Base-by-base conservation (phyloP, 2,888 invertebrate genomes). In the Hypomecis atomaria region DNA sequence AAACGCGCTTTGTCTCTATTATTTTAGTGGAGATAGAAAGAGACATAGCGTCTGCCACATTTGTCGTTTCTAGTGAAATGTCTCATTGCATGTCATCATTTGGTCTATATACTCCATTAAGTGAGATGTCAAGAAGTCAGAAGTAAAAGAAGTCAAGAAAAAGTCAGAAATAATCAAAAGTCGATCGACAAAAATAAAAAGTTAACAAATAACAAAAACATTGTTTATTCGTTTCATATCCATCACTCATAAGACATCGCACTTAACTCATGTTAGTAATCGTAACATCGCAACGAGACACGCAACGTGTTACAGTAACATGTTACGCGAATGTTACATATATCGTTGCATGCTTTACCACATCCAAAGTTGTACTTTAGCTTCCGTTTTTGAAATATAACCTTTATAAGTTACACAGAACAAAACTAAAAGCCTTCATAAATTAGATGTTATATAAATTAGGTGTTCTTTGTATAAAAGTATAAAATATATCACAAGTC, bases 61-160 rank as follows among this genome's bases (percentile, higher is more conserved):
- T 23, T 23, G 1, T 23, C 23, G 23, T 23, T 23, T 23, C 23
- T 3, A 23, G 23, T 23, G 3, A 23, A 23, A 23, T 23, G 23
- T 23, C 23, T 23, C 3, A 23, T 23, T 23, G 23, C 23, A 3
- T 23, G 23, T 23, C 23, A 23, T 23, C 23, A 23, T 23, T 23
- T 23, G 23, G 23, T 23, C 23, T 23, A 23, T 2, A 23, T 23
- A 23, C 23, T 23, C 23, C 33, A 84, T 82, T 83, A 91, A 90
- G 90, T 86, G 89, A 86, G 90, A 90, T 90, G 90, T 90, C 90
- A 82, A 79, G 78, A 77, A 80, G 82, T 84, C 80, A 74, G 73
- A 76, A 75, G 71, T 67, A 50, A 13, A 54, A 48, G 49, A 48
- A 56, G 43, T 53, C 57, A 57, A 65, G 74, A 70, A 72, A 56